Percentiles rank a stretch among this genome's conserved stretches.
Conservation (phyloP, 2,113 vertebrate species). For the Aspidoscelis tigris region DNA sequence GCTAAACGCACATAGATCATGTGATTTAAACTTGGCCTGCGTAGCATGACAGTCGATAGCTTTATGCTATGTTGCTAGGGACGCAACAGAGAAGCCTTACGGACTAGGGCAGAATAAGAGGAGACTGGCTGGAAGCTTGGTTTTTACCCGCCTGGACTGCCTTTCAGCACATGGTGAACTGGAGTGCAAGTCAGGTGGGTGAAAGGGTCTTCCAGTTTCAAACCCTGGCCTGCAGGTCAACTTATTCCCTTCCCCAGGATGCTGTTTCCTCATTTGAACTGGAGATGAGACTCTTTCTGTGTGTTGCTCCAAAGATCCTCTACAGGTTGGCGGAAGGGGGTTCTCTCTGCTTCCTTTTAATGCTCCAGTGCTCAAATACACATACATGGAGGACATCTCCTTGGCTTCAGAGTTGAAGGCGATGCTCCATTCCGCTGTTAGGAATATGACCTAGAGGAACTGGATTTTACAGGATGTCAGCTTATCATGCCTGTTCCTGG, state of each 20-base stretch:
- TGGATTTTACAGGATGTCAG: background rate
- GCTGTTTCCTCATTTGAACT: rapidly evolving
- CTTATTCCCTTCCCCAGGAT: constrained; percentile 23
- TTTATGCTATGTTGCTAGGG: background rate
- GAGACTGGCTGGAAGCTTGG: no score
- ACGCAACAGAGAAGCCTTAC: background rate
- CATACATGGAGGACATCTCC: background rate
- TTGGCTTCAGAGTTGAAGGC: background rate
- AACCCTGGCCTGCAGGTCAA: no score
- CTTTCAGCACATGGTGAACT: no score
- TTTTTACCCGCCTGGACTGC: no score
- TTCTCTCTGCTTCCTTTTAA: no score
- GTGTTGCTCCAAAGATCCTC: rapidly evolving
- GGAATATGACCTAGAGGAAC: background rate
- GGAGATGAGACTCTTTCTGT: background rate
- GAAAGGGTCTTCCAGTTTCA: no score
- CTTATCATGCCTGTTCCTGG: background rate
- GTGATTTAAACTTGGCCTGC: constrained; percentile 43
- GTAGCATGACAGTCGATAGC: constrained; percentile 12
- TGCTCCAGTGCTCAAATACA: background rate
- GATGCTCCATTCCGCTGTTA: background rate
- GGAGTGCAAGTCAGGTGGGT: no score
- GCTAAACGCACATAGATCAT: background rate
- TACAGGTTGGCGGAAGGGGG: background rate
- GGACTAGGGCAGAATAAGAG: no score